Base-by-base conservation (phyloP, 2,113 vertebrate genomes). In the Gymnocephalus cernua region DNA sequence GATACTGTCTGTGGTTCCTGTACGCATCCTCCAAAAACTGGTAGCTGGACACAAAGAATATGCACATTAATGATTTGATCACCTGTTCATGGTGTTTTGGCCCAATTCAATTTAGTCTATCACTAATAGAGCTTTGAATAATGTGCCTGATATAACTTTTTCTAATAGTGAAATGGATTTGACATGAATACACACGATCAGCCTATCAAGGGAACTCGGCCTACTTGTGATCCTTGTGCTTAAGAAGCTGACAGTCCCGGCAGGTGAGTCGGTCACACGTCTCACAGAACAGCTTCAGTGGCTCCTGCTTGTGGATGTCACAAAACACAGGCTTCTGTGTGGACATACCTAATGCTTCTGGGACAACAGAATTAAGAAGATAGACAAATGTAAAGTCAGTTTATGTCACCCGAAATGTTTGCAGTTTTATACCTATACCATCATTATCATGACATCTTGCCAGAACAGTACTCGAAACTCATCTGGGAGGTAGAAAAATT, bases 171-270 rank as follows among this genome's bases (percentile, higher is more conserved):
- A 44, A 21, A 23, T 23, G 35, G 5, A 23, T 63, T 15, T 16
- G 2, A 47, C 15, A 58, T 14, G 3, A 44, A 61, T 2, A 21
- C 29, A 62, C 9, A 6, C 4, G 0, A 41, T 41, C 38, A 41
- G 29, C 10, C 15, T 57, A 44, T 53, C n/a, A 69, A 67, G 38
- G 38, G 6, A 15, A 41, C 4, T 47, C 16, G 1, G 29, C 88
- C 12, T 97, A 99, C 98, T 98, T 99, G 93, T 99, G 98, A 80
- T 99, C 98, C 86, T 99, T 99, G 95, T 99, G 98, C 74, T 98
- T 98, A 4, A 98, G 93, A 6, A 99, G 92, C 90, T 99, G 98
- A 86, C 98, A 99, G 89, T 99, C 98, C 58, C 98, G 88, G 85
- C 98, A 99, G 2, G 98, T 99, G 88, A 99, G 80, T 58, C 97